phyloP scores from a whole-genome alignment of 2,113 vertebrate genomes.

The Calyptomena viridis region DNA sequence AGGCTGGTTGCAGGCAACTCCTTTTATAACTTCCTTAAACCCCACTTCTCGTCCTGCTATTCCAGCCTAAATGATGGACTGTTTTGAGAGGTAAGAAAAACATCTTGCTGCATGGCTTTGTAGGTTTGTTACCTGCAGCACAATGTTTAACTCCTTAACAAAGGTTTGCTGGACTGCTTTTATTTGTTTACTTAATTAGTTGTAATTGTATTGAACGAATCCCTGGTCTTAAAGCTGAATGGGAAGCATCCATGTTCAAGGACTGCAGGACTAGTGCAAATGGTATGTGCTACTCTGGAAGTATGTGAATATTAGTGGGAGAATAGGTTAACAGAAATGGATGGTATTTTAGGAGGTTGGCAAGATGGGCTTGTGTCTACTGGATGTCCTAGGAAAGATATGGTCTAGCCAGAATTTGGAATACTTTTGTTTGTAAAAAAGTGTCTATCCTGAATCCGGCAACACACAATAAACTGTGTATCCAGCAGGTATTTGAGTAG shows the following conservation, averaged over 20 bases:
- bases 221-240: background rate
- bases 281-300: background rate
- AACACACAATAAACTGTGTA: background rate
- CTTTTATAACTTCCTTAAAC: background rate
- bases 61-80: fast-evolving
- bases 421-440: background rate
- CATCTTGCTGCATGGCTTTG: background rate
- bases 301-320: background rate
- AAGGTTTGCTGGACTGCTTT: background rate
- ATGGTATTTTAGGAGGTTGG: background rate
- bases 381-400: background rate
- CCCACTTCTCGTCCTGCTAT: background rate
- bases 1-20: background rate
- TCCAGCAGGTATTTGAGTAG: background rate
- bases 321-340: background rate
- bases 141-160: background rate
- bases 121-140: background rate
- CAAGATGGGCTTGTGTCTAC: background rate
- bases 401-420: background rate
- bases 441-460: background rate
- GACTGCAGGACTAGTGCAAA: background rate
- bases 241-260: background rate
- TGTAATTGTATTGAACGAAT: background rate
- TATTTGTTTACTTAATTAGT: background rate
- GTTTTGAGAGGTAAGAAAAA: background rate